These are phyloP conservation scores for Agrochola litura DNA, from an alignment of 2,888 invertebrate genomes.

Conservation along the genomic window DNA sequence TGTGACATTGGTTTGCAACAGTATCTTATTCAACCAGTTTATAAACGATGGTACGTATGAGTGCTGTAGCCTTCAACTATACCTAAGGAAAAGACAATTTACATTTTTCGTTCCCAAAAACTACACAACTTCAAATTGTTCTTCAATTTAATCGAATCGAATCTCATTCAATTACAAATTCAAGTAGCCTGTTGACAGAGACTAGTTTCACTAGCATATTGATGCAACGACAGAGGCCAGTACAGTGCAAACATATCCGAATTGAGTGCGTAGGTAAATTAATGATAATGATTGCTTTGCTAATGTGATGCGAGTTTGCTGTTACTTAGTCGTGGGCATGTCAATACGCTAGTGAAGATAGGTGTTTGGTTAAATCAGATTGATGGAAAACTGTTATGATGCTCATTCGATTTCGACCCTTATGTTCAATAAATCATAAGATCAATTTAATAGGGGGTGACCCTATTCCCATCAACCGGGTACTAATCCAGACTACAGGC, in stretches of 20 bases:
- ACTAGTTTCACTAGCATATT: conserved; percentile 45
- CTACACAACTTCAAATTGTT: background rate
- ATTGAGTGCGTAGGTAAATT: conserved; percentile 54
- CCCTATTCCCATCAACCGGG: background rate
- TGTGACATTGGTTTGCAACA: no score
- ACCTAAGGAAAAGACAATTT: no score
- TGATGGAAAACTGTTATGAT: background rate
- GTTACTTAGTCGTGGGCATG: conserved; percentile 11
- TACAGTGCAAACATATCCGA: conserved; percentile 52
- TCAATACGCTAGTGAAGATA: background rate
- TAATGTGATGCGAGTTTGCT: conserved; percentile 32
- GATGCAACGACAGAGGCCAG: conserved; percentile 44
- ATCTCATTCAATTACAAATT: conserved; percentile 57
- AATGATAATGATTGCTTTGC: conserved; percentile 48
- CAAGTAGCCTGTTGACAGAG: conserved; percentile 47
- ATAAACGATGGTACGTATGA: background rate
- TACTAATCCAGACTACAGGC: background rate
- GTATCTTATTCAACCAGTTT: background rate
- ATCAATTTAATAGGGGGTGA: background rate
- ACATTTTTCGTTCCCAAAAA: background rate
- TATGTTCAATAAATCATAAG: background rate
- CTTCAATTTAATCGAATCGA: conserved; percentile 17
- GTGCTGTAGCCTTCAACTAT: background rate
- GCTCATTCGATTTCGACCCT: background rate
- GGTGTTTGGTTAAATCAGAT: background rate